Conservation (phyloP, 2,113 vertebrate genomes). For the Delphinus delphis region DNA sequence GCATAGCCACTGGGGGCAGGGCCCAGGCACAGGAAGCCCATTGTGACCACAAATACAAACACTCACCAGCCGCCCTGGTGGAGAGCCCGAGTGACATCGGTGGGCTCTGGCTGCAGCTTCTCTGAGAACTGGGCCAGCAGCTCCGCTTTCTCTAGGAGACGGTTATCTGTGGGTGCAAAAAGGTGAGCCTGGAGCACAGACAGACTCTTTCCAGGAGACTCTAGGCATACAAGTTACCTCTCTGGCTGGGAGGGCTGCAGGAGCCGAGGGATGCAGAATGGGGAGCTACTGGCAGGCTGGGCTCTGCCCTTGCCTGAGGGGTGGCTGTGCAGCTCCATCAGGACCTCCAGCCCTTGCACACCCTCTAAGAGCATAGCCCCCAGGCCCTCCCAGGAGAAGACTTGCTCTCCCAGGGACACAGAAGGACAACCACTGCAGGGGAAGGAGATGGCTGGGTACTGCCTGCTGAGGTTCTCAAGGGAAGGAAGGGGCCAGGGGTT, state of each 20-base stretch:
- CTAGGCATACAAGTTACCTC: not conserved
- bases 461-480: not conserved
- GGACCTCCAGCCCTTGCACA: not conserved
- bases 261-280: not conserved
- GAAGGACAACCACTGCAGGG: slow-evolving; percentile 38
- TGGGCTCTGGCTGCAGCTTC: slow-evolving; percentile 49
- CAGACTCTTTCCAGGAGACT: not conserved
- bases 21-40: not conserved
- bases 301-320: not conserved
- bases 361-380: not conserved
- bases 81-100: not conserved
- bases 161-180: slow-evolving; percentile 64
- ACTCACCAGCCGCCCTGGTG: slow-evolving; percentile 63
- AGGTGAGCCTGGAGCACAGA: not conserved
- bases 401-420: not conserved
- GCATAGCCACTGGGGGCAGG: not conserved
- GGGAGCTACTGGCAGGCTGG: not conserved
- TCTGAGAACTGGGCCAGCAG: slow-evolving; percentile 70
- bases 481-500: not conserved
- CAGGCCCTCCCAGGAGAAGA: not conserved
- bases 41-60: not conserved
- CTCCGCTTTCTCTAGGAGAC: slow-evolving; percentile 73
- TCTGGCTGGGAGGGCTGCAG: not conserved
- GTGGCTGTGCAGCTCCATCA: not conserved
- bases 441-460: not conserved